Evolutionary conservation across 2,888 invertebrate genomes (phyloP), one percentile per base, ranked within the genome.

Genomic region (Phoronis australis): DNA sequence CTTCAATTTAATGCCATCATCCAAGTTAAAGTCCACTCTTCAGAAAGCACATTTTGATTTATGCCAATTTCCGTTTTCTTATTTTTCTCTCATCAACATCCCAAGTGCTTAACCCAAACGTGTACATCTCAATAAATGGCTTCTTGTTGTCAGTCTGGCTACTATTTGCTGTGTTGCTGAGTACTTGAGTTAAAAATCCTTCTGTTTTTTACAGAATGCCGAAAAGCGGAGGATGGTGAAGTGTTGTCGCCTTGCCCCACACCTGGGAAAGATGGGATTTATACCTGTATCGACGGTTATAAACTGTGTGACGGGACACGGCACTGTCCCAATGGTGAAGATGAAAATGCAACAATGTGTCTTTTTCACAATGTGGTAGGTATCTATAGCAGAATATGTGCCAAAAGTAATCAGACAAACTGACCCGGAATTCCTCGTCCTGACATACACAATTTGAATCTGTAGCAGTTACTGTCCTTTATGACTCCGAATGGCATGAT

Each of bases 281-380:
- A 45, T 18, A 42, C 40, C 26, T 60, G 60, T 40, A 57, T 60
- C 38, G 57, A 54, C 37, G 60, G 54, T 35, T 48, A 46, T 35
- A 48, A 45, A 6, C 44, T 60, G 45, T 60, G 60, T 50, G 51
- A 60, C 46, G 25, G 44, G 1, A 42, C n/a, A 9, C 4, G 15
- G 4, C 47, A 60, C 37, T 60, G 60, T 44, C 60, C 60, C n/a
- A 46, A 52, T 18, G 57, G 45, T 3, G 60, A 60, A 37, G 60
- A 60, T 43, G 60, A 60, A 24, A 52, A 60, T 40, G 27, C 20
- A 9, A 60, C 59, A 5, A 58, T 54, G 24, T 60, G 60, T 45
- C 57, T 60, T 59, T 60, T 60, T 45, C 57, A 59, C 45, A 54
- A 45, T 46, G 47, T 56, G 52, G 60, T 60, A 44, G 48, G 57